Conservation (phyloP, 30 jellyfish, hydroid and myxozoan genomes). For the Turritopsis dohrnii region DNA sequence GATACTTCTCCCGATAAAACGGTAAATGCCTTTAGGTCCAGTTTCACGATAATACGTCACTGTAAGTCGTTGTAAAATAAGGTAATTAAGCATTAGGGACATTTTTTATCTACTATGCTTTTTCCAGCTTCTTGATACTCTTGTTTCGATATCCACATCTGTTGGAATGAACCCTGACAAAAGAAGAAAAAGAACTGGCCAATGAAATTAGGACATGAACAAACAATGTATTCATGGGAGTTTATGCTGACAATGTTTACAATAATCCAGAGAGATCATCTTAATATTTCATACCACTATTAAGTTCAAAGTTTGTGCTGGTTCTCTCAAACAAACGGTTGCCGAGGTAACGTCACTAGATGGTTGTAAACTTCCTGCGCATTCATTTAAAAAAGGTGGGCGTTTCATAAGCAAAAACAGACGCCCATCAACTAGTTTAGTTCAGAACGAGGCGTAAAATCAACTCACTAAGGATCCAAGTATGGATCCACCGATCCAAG, state of each 20-base stretch:
- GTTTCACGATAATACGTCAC: neutral
- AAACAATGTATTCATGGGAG: too few relatives aligned
- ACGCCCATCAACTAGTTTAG: neutral
- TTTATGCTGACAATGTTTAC: too few relatives aligned
- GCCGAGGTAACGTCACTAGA: too few relatives aligned
- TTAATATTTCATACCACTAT: too few relatives aligned
- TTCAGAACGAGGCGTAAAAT: neutral
- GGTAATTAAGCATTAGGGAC: slow-evolving; percentile 48
- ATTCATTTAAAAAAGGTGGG: neutral
- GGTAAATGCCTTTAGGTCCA: neutral
- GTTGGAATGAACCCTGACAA: slow-evolving; percentile 93
- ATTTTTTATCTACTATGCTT: slow-evolving; percentile 73
- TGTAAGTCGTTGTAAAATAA: neutral
- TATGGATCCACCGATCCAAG: slow-evolving; percentile 99
- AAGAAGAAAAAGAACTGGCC: neutral
- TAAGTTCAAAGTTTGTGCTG: too few relatives aligned
- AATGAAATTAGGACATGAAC: too few relatives aligned
- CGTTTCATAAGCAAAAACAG: neutral
- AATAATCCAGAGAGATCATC: too few relatives aligned
- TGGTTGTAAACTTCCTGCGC: too few relatives aligned
- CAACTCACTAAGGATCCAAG: slow-evolving; percentile 84
- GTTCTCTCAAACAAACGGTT: too few relatives aligned
- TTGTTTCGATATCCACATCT: slow-evolving; percentile 93
- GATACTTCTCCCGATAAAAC: neutral
- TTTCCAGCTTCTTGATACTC: slow-evolving; percentile 88